Conservation (phyloP, 1,140 invertebrate genomes). For the Apolygus lucorum region DNA sequence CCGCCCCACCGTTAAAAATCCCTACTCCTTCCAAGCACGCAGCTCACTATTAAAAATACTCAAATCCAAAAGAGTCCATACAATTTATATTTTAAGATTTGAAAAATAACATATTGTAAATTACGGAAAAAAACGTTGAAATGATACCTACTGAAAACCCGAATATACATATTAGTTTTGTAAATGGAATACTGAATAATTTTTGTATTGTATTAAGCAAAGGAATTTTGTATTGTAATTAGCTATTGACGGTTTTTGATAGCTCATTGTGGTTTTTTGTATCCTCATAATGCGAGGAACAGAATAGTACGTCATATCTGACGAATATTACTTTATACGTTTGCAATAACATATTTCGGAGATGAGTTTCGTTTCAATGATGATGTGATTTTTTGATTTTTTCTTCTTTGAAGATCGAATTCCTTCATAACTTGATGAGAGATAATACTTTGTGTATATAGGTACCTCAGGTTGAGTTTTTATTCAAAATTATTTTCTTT, state of each 20-base stretch:
- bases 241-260: not conserved
- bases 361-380: too few relatives aligned
- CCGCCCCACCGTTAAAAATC: too few relatives aligned
- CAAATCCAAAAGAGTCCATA: too few relatives aligned
- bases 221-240: not conserved
- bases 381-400: too few relatives aligned
- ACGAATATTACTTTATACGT: not conserved
- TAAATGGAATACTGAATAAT: not conserved
- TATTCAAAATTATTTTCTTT: too few relatives aligned
- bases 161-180: not conserved
- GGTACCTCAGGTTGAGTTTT: too few relatives aligned
- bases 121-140: not conserved
- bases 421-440: too few relatives aligned
- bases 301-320: not conserved
- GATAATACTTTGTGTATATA: too few relatives aligned
- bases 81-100: not conserved
- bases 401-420: too few relatives aligned
- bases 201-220: not conserved
- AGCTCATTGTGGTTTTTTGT: not conserved
- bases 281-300: not conserved
- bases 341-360: too few relatives aligned
- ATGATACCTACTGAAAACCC: not conserved
- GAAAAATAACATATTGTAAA: not conserved
- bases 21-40: too few relatives aligned
- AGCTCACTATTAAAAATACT: too few relatives aligned